Base-by-base conservation (phyloP, 2,888 invertebrate species). In the Aleiodes alternator region DNA sequence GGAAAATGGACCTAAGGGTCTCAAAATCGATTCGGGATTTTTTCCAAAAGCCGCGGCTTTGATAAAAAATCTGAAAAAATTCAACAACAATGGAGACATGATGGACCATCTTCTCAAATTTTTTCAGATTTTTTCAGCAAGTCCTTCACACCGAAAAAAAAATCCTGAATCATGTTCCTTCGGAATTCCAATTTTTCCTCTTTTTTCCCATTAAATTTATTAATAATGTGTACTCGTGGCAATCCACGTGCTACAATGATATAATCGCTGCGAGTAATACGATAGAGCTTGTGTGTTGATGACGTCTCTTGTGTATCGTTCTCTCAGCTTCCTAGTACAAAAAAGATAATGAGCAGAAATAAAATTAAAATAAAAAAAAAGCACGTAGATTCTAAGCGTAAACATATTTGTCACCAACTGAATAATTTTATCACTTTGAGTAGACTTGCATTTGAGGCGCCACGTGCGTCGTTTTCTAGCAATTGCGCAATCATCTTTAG, bases 301-400 rank as follows among this genome's bases (percentile, higher is more conserved):
- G 16, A 8, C 72, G 61, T 68, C 59, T 64, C 66, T 38, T 23
- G 23, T 57, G 29, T 71, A 69, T 73, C 57, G 53, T 57, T n/a
- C 66, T 12, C 82, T 83, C 80, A 80, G 85, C 84, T 80, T 80
- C 56, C 31, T 9, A 34, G 38, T 66, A 53, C 23, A 16, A 16
- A 16, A 16, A 43, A 51, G 53, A 68, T 4, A 23, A 34, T 29
- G 71, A 56, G 75, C 69, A 70, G 50, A 72, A 64, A 29, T 31
- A 31, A n/a, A 2, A 16, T 8, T 34, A 12, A 23, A 23, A 23
- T 23, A 16, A n/a, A 34, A 23, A 51, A 38, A 56, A n/a, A n/a
- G n/a, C 68, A 59, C 66, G 64, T 66, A 68, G 66, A 38, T 72
- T 23, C 0, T 9, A 38, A 34, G 43, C 55, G 66, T 38, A 50